phyloP scores from a whole-genome alignment of 2,888 invertebrate genomes.

The Andrena hattorfiana region DNA sequence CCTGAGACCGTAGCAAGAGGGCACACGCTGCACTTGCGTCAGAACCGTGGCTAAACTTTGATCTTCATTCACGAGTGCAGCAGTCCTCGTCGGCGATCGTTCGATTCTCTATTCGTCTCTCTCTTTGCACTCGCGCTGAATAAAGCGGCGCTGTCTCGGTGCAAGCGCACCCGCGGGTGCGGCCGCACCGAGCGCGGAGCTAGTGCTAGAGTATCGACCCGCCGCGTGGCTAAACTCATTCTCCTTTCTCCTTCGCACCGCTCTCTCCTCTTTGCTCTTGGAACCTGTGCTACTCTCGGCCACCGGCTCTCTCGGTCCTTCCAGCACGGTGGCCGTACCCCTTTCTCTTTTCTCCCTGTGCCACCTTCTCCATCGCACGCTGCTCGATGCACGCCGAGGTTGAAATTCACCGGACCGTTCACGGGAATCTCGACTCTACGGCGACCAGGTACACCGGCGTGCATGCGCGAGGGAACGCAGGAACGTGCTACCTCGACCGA shows the following conservation, averaged over 20 bases:
- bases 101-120: conserved; percentile 1
- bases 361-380: conserved; percentile 19
- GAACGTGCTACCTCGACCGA: conserved; percentile 21
- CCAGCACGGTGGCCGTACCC: conserved; percentile 11
- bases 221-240: conserved; percentile 64
- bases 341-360: conserved; percentile 15
- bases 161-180: conserved; percentile 74
- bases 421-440: conserved; percentile 51
- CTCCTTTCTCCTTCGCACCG: conserved; percentile 64
- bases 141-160: conserved; percentile 62
- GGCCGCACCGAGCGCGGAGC: conserved; percentile 63
- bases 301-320: conserved; percentile 40
- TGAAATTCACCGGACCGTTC: conserved; percentile 56
- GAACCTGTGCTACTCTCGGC: conserved; percentile 28
- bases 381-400: conserved; percentile 23
- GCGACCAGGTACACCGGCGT: conserved; percentile 52
- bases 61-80: conserved; percentile 62
- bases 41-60: conserved; percentile 54
- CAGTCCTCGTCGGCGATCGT: conserved; percentile 15
- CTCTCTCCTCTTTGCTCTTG: conserved; percentile 41
- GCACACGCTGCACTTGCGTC: conserved; percentile 32
- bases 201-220: conserved; percentile 82
- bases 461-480: conserved; percentile 67
- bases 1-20: neutral
- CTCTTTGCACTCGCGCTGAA: conserved; percentile 36